These are phyloP conservation scores for Acleris literana DNA, from an alignment of 2,888 invertebrate species.

Conservation along the genomic window DNA sequence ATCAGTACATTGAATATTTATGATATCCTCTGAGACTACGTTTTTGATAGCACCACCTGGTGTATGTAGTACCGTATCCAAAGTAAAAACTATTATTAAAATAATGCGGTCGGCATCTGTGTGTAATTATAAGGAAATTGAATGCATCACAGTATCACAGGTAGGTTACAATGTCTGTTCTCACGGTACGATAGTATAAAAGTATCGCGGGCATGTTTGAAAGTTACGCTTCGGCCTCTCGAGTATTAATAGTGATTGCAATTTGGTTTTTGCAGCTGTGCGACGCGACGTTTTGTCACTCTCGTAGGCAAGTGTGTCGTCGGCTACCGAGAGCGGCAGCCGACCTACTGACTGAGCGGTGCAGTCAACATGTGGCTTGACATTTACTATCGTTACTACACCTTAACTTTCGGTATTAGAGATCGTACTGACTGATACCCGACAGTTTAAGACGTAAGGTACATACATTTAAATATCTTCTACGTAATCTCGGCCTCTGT, in stretches of 20 bases:
- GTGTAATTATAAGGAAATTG: constrained; percentile 18
- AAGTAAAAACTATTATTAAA: constrained; percentile 1
- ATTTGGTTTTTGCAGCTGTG: constrained; percentile 54
- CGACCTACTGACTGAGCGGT: constrained; percentile 67
- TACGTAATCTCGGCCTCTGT: constrained; percentile 26
- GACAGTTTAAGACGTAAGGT: constrained; percentile 12
- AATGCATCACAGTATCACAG: constrained; percentile 26
- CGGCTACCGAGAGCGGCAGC: constrained; percentile 50
- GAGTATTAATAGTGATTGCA: constrained; percentile 44
- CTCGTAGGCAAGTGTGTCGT: constrained; percentile 70
- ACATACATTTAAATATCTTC: constrained; percentile 14
- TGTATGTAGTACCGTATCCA: not conserved
- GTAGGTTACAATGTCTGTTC: constrained; percentile 30
- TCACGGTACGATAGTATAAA: constrained; percentile 35
- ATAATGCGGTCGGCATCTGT: constrained; percentile 1
- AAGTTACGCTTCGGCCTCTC: constrained; percentile 37
- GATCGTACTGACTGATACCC: constrained; percentile 20
- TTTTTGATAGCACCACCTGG: constrained; percentile 14
- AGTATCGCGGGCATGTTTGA: constrained; percentile 35
- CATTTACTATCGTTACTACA: constrained; percentile 63
- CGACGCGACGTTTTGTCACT: constrained; percentile 59
- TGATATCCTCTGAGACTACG: constrained; percentile 7
- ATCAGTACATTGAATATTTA: constrained; percentile 30
- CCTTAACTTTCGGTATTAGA: constrained; percentile 32
- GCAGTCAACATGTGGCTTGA: constrained; percentile 43